phyloP scores from a whole-genome alignment of 2,888 invertebrate genomes.

The Linyphia triangularis region DNA sequence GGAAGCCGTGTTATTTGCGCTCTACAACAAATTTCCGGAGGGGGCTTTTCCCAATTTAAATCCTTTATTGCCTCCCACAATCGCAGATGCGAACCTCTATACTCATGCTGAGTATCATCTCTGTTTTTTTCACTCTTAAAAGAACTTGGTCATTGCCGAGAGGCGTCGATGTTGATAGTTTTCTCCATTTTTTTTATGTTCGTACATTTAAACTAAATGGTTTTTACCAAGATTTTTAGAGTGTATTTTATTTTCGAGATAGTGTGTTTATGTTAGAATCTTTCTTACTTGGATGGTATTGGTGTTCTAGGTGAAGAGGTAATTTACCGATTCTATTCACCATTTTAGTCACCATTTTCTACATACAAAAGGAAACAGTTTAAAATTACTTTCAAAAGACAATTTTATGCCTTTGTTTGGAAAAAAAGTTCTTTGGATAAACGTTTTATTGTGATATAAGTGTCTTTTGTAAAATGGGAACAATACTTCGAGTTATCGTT shows the following conservation, averaged over 20 bases:
- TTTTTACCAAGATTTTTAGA: too few species aligned
- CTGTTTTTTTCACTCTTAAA: background rate
- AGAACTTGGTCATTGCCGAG: background rate
- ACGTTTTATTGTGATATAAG: too few species aligned
- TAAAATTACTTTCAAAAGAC: conserved; percentile 1
- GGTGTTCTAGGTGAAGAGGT: background rate
- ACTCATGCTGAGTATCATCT: background rate
- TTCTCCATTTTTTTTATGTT: background rate
- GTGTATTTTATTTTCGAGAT: background rate
- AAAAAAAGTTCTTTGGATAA: too few species aligned
- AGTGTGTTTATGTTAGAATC: background rate
- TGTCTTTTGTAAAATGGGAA: too few species aligned
- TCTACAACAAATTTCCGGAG: conserved; percentile 55
- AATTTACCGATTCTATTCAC: conserved; percentile 16
- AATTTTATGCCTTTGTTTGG: too few species aligned
- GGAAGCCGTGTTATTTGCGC: conserved; percentile 38
- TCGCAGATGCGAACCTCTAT: conserved; percentile 9
- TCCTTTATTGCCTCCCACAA: background rate
- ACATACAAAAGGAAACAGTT: background rate
- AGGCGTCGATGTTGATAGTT: conserved; percentile 11
- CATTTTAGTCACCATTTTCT: background rate
- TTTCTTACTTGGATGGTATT: background rate
- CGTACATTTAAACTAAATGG: too few species aligned
- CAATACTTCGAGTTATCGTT: too few species aligned
- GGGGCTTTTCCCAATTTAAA: conserved; percentile 28